Conservation (phyloP, 2,797 vertebrate genomes). For the Saxicola maurus region DNA sequence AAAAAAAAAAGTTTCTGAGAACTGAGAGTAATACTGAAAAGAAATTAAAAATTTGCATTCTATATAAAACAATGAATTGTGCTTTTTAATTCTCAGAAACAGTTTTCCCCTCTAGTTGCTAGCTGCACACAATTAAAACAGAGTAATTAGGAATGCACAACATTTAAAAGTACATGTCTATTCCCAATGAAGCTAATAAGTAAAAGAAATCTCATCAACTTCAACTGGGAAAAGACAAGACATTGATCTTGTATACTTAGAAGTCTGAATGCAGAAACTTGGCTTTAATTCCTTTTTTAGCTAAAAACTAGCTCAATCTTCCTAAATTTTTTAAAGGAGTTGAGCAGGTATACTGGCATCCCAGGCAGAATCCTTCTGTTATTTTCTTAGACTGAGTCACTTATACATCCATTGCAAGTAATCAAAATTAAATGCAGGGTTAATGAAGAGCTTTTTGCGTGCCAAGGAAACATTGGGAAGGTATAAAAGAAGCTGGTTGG, state of each 20-base stretch:
- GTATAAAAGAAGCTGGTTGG: slow-evolving; percentile 72
- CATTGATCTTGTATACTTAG: neutral
- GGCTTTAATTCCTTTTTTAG: neutral
- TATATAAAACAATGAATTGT: neutral
- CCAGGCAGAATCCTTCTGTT: slow-evolving; percentile 58
- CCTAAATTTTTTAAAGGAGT: neutral
- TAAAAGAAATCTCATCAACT: neutral
- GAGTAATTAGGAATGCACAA: slow-evolving; percentile 11
- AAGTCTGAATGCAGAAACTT: neutral
- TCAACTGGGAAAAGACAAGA: neutral
- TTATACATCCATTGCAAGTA: slow-evolving; percentile 75
- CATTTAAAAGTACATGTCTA: slow-evolving; percentile 13
- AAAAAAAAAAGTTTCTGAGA: neutral
- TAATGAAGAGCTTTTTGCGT: slow-evolving; percentile 70
- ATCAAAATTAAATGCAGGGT: slow-evolving; percentile 67
- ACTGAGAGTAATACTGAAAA: neutral
- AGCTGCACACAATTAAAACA: neutral
- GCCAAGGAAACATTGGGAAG: slow-evolving; percentile 69
- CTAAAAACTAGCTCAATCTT: neutral
- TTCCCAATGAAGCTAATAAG: neutral
- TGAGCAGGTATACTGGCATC: neutral
- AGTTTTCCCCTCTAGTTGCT: neutral
- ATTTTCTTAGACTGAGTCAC: slow-evolving; percentile 53
- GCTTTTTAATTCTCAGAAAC: neutral
- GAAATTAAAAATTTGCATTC: neutral